Base-by-base conservation (phyloP, 2,797 vertebrate genomes). In the Gobionotothen gibberifrons region DNA sequence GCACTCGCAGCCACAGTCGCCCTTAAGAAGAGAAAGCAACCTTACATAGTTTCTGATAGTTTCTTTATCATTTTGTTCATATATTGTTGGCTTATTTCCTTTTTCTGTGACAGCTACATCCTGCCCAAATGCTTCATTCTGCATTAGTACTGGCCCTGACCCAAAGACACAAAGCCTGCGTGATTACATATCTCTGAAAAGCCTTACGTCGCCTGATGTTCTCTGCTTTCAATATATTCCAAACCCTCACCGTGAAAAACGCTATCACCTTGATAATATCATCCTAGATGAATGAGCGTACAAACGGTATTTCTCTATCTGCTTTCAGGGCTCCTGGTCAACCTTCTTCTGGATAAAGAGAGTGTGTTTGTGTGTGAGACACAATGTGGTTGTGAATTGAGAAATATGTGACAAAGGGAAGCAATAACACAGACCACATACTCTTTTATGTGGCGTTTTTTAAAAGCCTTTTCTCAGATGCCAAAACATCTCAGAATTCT, bases 401-500 rank as follows among this genome's bases (percentile, higher is more conserved):
- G 62, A 79, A 78, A 56, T 26, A 68, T 85, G 76, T 75, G 77
- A 83, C 67, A 78, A 78, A 87, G 70, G 43, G 56, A 68, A 64
- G 69, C 82, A 88, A 87, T 82, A 89, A 76, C 36, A 52, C 47
- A 62, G 19, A 57, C 17, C 10, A 19, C 17, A 56, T 29, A 4
- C 43, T 73, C 57, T 66, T 82, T 83, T 68, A 17, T 72, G 40
- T 29, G 46, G 59, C 49, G 19, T 52, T 21, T 52, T 21, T 60
- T 69, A 36, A 9, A 56, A 62, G 42, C 17, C 49, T 61, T 43
- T 84, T 79, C 63, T 74, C 65, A 76, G 78, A 71, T 69, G 74
- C 83, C 79, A 85, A 74, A 63, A 70, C 72, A 71, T 72, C 72
- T 84, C 58, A 69, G 48, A 74, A 54, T 76, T 81, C 70, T 70